phyloP scores from a whole-genome alignment of 2,113 vertebrate genomes.

The Pomatorhinus ruficollis region DNA sequence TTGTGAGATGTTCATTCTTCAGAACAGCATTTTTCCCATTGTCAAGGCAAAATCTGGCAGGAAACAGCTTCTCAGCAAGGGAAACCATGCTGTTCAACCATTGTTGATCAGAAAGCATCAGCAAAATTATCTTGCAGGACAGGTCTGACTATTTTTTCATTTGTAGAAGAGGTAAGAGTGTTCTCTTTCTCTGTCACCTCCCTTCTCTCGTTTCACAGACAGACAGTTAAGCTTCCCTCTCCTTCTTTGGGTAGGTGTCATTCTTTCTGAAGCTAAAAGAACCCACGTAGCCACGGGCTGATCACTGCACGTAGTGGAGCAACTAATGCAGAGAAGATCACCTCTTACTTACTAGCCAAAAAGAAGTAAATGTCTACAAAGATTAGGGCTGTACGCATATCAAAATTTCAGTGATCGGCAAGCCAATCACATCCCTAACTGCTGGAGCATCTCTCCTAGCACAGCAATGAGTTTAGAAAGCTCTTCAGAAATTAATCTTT shows the following conservation, averaged over 20 bases:
- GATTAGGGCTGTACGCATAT: neutral
- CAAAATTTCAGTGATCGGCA: neutral
- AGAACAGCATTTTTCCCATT: neutral
- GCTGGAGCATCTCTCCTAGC: neutral
- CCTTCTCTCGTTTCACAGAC: accelerated
- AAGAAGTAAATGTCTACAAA: neutral
- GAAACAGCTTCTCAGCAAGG: neutral
- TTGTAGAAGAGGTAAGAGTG: neutral
- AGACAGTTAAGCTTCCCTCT: neutral
- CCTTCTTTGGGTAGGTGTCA: neutral
- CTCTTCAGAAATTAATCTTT: neutral
- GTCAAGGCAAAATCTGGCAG: neutral
- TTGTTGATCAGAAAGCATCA: neutral
- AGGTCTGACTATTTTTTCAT: neutral
- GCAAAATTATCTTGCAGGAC: neutral
- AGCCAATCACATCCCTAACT: neutral
- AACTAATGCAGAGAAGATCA: neutral
- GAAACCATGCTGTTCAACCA: neutral
- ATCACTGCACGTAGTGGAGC: neutral
- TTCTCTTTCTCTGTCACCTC: neutral
- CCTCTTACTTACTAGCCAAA: neutral
- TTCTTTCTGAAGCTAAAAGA: neutral
- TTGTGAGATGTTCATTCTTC: neutral
- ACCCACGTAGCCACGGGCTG: accelerated
- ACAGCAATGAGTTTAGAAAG: neutral